Percentiles rank a stretch among this genome's conserved stretches.
Evolutionary conservation across 1,140 invertebrate genomes (phyloP).

Genomic region (Schmidtea mediterranea): DNA sequence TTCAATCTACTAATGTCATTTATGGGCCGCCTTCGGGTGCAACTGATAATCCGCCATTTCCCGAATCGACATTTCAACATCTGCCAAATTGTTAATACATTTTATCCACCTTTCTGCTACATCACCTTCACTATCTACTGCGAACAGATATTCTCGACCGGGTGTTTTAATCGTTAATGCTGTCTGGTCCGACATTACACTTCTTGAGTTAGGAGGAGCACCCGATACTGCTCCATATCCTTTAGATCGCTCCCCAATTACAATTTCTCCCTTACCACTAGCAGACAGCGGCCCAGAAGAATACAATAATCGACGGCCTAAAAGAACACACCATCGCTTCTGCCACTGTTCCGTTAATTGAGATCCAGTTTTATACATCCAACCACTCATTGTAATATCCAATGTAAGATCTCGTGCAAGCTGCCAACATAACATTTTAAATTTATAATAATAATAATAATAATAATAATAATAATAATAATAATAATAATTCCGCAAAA

Average conservation of each 20-base stretch:
- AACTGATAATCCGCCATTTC: too few species aligned
- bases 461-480: too few species aligned
- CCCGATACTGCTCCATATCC: conserved; percentile 39
- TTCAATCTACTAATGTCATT: too few species aligned
- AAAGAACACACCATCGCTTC: conserved; percentile 59
- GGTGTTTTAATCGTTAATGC: conserved; percentile 62
- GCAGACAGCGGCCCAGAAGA: conserved; percentile 54
- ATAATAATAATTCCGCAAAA: too few species aligned
- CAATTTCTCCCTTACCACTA: conserved; percentile 64
- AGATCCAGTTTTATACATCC: conserved; percentile 58
- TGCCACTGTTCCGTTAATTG: conserved; percentile 46
- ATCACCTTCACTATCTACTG: conserved; percentile 40
- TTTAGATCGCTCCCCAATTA: conserved; percentile 45
- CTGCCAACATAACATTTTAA: too few species aligned
- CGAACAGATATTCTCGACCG: conserved; percentile 48
- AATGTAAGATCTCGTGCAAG: conserved; percentile 42
- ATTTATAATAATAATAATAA: too few species aligned
- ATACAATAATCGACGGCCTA: conserved; percentile 63
- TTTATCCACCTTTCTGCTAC: conserved; percentile 46
- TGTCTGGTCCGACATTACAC: not conserved
- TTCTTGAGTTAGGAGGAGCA: conserved; percentile 29
- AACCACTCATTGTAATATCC: conserved; percentile 55
- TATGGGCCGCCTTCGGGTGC: too few species aligned
- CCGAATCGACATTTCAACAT: not conserved
- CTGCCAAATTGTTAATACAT: not conserved